Percentiles rank a stretch among this genome's conserved stretches.
These are phyloP conservation scores for Papilio glaucus DNA, from an alignment of 1,140 invertebrate genomes.

Conservation along the genomic window DNA sequence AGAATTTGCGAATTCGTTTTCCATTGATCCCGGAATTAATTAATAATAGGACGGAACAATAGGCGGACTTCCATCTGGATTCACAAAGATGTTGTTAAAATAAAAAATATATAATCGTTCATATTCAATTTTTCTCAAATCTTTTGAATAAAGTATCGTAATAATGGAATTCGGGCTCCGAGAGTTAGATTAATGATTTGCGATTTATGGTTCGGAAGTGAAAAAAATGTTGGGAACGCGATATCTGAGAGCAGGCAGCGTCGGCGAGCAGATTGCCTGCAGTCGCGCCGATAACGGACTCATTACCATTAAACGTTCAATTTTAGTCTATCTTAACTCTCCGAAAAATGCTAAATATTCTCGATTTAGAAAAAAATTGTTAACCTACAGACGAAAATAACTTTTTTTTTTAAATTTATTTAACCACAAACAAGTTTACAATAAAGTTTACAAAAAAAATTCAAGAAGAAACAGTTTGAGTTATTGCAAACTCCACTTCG, in stretches of 20 bases:
- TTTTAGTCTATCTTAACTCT: background rate
- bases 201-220: slow-evolving; percentile 57
- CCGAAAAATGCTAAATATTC: too few species aligned
- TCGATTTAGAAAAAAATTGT: too few species aligned
- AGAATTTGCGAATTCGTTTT: slow-evolving; percentile 9
- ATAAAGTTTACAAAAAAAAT: too few species aligned
- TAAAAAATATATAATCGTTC: slow-evolving; percentile 37
- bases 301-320: background rate
- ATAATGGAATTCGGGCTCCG: slow-evolving; percentile 54
- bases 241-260: too few species aligned
- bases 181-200: slow-evolving; percentile 67
- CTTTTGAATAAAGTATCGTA: slow-evolving; percentile 63
- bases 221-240: slow-evolving; percentile 37
- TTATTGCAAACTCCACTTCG: too few species aligned
- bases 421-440: too few species aligned
- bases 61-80: background rate
- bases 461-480: too few species aligned
- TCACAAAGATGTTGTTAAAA: slow-evolving; percentile 21
- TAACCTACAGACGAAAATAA: too few species aligned
- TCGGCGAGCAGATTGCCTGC: background rate
- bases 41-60: slow-evolving; percentile 1
- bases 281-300: background rate
- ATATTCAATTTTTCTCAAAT: slow-evolving; percentile 52
- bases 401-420: too few species aligned
- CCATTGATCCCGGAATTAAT: background rate